phyloP scores from a whole-genome alignment of 2,113 vertebrate genomes.

The Naja naja region DNA sequence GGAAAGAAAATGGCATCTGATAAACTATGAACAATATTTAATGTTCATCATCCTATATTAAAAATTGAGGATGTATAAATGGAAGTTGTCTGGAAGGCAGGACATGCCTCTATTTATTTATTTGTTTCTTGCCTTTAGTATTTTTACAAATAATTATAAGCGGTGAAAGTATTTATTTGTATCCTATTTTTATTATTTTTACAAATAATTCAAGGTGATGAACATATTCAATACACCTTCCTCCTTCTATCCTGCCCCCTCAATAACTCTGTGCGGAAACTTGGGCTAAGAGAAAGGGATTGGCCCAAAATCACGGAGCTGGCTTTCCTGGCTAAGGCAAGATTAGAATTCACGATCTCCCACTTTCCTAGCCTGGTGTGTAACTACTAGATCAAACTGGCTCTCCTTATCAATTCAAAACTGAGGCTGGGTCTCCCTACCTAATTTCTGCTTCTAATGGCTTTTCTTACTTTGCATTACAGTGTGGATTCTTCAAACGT shows the following conservation, averaged over 20 bases:
- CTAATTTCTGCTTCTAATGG: background rate
- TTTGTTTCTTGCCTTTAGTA: background rate
- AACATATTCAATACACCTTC: background rate
- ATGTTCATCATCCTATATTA: background rate
- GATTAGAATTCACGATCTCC: background rate
- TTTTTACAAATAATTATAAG: background rate
- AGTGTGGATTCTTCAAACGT: slow-evolving; percentile 28
- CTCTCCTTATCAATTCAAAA: background rate
- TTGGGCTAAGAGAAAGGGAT: background rate
- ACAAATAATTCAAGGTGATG: background rate
- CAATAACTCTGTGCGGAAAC: background rate
- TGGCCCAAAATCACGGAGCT: background rate
- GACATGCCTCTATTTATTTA: no score
- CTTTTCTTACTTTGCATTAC: background rate
- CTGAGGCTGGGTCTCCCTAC: background rate
- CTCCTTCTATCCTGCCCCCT: background rate
- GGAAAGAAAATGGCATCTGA: background rate
- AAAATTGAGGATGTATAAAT: background rate
- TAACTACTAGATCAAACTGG: background rate
- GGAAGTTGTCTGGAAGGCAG: background rate
- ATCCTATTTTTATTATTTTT: background rate
- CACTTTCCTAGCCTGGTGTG: background rate
- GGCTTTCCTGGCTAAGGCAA: background rate
- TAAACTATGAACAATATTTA: background rate
- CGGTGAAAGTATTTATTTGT: background rate